These are phyloP conservation scores for Ptychochromis oligacanthus DNA, from an alignment of 2,113 vertebrate genomes.

Conservation along the genomic window DNA sequence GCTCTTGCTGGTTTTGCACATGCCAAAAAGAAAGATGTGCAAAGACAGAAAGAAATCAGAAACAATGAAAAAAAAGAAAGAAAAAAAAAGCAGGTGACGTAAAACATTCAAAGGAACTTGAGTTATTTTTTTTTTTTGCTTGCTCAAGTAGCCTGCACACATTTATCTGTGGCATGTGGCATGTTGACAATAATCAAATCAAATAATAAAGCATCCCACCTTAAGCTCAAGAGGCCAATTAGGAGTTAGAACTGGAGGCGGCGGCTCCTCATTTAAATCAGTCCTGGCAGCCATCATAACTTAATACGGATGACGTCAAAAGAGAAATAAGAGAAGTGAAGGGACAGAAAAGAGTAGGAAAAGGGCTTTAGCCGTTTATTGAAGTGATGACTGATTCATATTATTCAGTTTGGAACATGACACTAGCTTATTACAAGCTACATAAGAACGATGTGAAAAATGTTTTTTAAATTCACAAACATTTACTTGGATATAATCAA, in stretches of 20 bases:
- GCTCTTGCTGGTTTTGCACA: neutral
- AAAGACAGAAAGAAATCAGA: neutral
- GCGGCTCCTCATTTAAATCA: neutral
- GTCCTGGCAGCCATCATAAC: neutral
- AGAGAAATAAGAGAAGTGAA: neutral
- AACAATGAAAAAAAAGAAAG: neutral
- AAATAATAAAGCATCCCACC: constrained; percentile 19
- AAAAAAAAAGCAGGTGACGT: too few species aligned
- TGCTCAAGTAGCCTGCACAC: neutral
- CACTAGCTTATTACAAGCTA: too few species aligned
- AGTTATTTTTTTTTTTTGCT: neutral
- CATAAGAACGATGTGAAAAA: neutral
- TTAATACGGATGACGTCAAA: neutral
- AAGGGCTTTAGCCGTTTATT: neutral
- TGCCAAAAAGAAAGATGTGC: neutral
- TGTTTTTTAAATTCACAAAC: neutral
- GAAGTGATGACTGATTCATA: too few species aligned
- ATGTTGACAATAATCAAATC: neutral
- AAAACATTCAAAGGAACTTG: neutral
- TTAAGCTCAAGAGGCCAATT: neutral
- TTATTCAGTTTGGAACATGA: too few species aligned
- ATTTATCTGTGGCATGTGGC: too few species aligned
- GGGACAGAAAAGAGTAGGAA: neutral
- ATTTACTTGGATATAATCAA: neutral
- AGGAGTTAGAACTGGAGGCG: neutral